Percentiles rank a stretch among this genome's conserved stretches.
phyloP scores from a whole-genome alignment of 1,140 invertebrate species.

The Mamestra configurata region DNA sequence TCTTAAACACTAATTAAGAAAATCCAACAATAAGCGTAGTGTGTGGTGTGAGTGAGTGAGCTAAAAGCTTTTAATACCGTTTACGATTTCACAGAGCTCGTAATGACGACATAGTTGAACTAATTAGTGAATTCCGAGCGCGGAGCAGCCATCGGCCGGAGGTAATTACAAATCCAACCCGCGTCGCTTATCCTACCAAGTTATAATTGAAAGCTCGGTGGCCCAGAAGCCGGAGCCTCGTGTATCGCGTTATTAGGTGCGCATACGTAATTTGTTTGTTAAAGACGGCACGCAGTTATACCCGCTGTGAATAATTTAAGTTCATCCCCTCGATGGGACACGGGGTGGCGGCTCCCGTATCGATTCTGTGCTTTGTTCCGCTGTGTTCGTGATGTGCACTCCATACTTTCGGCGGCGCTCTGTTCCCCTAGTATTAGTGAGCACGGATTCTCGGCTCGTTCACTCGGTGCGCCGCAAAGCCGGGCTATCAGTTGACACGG shows the following conservation, averaged over 20 bases:
- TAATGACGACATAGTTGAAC: conserved; percentile 72
- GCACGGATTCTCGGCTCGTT: conserved; percentile 78
- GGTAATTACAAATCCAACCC: conserved; percentile 75
- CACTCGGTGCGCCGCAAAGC: conserved; percentile 76
- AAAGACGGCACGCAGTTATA: conserved; percentile 86
- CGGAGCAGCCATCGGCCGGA: conserved; percentile 67
- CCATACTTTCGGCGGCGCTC: conserved; percentile 71
- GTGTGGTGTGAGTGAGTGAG: conserved; percentile 51
- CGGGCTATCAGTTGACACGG: conserved; percentile 70
- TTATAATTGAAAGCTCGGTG: conserved; percentile 85
- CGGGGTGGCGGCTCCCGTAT: conserved; percentile 76
- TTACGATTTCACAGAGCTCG: conserved; percentile 62
- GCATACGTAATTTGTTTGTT: conserved; percentile 88
- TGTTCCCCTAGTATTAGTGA: conserved; percentile 77
- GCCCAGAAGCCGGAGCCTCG: conserved; percentile 73
- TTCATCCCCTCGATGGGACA: conserved; percentile 79
- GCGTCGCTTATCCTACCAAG: conserved; percentile 76
- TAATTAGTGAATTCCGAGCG: conserved; percentile 73
- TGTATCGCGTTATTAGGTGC: conserved; percentile 85
- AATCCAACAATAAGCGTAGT: conserved; percentile 33
- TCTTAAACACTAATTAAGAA: conserved; percentile 41
- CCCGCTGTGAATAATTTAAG: conserved; percentile 87
- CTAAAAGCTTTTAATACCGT: conserved; percentile 61
- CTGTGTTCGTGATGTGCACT: conserved; percentile 65
- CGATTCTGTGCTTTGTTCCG: conserved; percentile 71